These are phyloP conservation scores for Apostichopus parvimensis DNA, from an alignment of 35 echinoderm and acorn worm species.

Conservation along the genomic window DNA sequence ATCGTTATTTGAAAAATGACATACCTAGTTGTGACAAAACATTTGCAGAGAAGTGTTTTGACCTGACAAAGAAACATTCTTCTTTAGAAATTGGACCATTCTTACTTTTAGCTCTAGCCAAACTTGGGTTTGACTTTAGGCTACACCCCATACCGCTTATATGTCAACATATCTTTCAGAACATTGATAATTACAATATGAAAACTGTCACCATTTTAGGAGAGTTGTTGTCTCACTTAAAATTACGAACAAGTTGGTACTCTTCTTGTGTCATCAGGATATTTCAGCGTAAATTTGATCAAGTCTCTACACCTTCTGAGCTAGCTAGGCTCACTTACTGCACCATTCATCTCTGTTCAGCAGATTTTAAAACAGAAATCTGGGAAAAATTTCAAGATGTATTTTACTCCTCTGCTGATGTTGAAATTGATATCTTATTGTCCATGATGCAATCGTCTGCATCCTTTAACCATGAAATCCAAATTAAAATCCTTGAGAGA, in stretches of 20 bases:
- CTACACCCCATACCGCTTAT: conserved; percentile 10
- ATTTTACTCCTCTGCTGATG: neutral
- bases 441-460: neutral
- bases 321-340: neutral
- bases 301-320: neutral
- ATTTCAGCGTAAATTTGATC: neutral
- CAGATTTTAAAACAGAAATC: neutral
- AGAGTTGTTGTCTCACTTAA: neutral
- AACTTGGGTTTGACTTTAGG: conserved; percentile 7
- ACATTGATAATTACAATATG: neutral
- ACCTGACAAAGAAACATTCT: neutral
- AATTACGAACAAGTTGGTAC: conserved; percentile 8
- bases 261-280: neutral
- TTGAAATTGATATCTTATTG: neutral
- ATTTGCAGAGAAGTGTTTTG: neutral
- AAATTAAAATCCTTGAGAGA: conserved; percentile 11
- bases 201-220: neutral
- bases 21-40: neutral
- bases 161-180: conserved; percentile 25
- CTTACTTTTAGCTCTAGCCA: conserved; percentile 12
- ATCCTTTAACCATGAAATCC: neutral
- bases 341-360: conserved; percentile 10
- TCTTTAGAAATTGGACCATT: neutral
- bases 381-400: conserved; percentile 19
- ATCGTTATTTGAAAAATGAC: neutral